Evolutionary conservation across 1,140 invertebrate species (phyloP), one percentile per base, ranked within the genome.

Genomic region (Heliconius congener): DNA sequence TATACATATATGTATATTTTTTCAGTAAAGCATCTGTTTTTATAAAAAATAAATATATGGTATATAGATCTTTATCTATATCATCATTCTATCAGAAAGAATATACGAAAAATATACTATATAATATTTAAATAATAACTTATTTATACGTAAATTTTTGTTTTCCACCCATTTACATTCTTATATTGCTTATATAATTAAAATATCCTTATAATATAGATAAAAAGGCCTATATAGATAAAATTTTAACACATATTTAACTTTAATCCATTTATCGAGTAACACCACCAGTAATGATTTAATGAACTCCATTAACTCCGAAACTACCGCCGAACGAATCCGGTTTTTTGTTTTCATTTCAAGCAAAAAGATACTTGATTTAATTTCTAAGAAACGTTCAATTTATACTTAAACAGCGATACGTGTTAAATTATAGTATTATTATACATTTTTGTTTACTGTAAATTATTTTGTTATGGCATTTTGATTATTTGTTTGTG

Each of bases 291-390:
- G 11, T 46, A 60, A 73, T 60, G 46, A 57, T 78, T 78, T 78
- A 57, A 78, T 78, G 30, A 78, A 18, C n/a, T 57, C 74, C 39
- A 37, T 42, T 75, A 75, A 66, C 55, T 42, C n/a, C 34, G 37
- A 75, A 66, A 60, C 37, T 42, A 66, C 55, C 30, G 55, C 18
- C 73, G 37, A 74, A 37, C 52, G 50, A 60, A 74, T 74, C 55
- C 55, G 18, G 30, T 42, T 57, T 57, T 74, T 74, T 74, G 30
- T 74, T 57, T 74, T 19, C 18, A 52, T 3, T 37, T 74, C 34
- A 57, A 30, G 60, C 60, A 66, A 66, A 66, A 66, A 66, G 13
- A 66, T 66, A 66, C 60, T 66, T 66, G 60, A 66, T 66, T 66
- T 66, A 23, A 66, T 66, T 66, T 66, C 60, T 66, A 66, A 27